Percentiles rank a stretch among this genome's conserved stretches.
phyloP scores from a whole-genome alignment of 2,797 vertebrate genomes.

The Myotis vivesi region DNA sequence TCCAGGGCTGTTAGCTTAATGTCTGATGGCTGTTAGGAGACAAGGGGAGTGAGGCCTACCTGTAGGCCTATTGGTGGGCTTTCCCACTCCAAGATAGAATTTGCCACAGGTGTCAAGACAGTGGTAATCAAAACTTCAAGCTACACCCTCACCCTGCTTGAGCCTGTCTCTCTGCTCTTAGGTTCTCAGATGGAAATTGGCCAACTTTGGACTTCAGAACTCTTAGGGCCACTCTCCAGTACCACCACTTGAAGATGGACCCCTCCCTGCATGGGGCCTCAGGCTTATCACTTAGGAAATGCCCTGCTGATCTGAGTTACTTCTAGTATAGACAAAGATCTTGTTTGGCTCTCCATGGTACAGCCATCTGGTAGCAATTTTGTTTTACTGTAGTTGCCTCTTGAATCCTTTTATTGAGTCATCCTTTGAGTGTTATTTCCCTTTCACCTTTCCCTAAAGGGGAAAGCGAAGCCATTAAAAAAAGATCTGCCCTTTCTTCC shows the following conservation, averaged over 20 bases:
- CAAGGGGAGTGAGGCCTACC: background rate
- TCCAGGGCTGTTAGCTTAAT: background rate
- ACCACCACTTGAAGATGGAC: background rate
- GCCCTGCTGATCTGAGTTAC: background rate
- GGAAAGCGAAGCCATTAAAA: background rate
- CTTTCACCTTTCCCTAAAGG: background rate
- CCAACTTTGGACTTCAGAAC: background rate
- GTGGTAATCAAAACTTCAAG: too few species aligned
- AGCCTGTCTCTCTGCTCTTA: background rate
- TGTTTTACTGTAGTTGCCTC: background rate
- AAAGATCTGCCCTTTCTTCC: background rate
- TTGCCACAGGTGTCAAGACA: too few species aligned
- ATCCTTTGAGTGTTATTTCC: background rate
- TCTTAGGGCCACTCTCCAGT: background rate
- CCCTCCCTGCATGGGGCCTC: background rate
- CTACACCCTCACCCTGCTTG: background rate
- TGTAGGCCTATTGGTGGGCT: background rate
- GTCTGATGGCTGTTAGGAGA: background rate
- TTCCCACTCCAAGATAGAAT: background rate
- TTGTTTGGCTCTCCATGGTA: background rate
- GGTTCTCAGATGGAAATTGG: background rate
- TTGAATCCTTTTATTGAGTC: background rate
- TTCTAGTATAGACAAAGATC: background rate
- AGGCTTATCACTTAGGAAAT: background rate
- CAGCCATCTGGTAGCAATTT: background rate